phyloP scores from a whole-genome alignment of 2,888 invertebrate species.

The Rambutsinella grinnellia region DNA sequence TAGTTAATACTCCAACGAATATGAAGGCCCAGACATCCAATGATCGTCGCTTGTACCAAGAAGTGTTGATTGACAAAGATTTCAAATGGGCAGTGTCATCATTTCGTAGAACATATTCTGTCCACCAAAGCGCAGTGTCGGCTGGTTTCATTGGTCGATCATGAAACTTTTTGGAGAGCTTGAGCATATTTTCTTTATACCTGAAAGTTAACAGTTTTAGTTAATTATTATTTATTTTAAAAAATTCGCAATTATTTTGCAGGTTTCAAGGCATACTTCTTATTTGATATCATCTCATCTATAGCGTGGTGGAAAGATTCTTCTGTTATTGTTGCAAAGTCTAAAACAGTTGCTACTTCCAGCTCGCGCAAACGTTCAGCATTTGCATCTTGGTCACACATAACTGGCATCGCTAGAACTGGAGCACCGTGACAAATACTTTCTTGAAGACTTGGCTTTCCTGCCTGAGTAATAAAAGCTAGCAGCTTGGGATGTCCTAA shows the following conservation, averaged over 20 bases:
- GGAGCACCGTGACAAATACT: conserved; percentile 35
- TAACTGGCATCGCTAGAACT: conserved; percentile 22
- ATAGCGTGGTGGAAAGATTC: conserved; percentile 10
- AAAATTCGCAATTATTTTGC: too few species aligned
- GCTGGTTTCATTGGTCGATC: conserved; percentile 45
- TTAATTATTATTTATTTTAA: too few species aligned
- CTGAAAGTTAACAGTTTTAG: conserved; percentile 2
- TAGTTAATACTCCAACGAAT: neutral
- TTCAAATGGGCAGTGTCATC: conserved; percentile 27
- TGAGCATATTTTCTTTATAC: conserved; percentile 17
- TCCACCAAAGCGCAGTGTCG: conserved; percentile 58
- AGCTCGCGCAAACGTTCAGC: conserved; percentile 18
- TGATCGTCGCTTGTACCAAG: conserved; percentile 45
- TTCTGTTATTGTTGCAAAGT: conserved; percentile 19
- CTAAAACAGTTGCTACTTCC: conserved; percentile 16
- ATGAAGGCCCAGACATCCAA: conserved; percentile 56
- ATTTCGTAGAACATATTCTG: conserved; percentile 55
- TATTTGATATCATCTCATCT: conserved; percentile 7
- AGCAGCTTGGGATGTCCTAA: conserved; percentile 64
- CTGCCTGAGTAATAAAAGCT: conserved; percentile 32
- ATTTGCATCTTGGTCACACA: conserved; percentile 37
- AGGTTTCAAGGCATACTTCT: conserved; percentile 7
- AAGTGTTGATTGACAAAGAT: conserved; percentile 33
- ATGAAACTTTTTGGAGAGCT: conserved; percentile 4
- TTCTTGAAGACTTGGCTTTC: conserved; percentile 33